Evolutionary conservation across 2,113 vertebrate genomes (phyloP), one percentile per base, ranked within the genome.

Genomic region (Callionymus lyra): DNA sequence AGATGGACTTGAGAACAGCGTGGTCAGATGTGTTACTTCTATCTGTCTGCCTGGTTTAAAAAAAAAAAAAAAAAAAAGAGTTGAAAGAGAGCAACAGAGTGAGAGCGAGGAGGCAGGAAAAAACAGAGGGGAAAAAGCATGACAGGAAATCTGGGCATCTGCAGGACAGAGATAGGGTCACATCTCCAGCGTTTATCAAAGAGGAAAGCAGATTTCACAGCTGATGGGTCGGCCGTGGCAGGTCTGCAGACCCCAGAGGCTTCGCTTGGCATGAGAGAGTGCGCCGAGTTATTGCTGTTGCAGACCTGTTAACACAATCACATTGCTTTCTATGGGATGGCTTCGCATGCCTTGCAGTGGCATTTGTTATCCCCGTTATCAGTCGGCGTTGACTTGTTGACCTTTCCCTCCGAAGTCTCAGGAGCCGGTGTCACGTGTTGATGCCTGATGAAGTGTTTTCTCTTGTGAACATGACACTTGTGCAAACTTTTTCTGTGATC

Each of bases 121-220:
- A 76, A 67, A 65, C 60, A 56, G 47, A 59, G 53, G 49, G 56
- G 46, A 37, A 71, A 70, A 68, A 65, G 65, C 70, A 68, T 79
- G 68, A 79, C 70, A 79, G 80, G 80, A 77, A 82, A 83, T 84
- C 80, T 81, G 68, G 72, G 69, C 77, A 82, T 84, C 84, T 84
- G 80, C 69, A 61, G 76, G 69, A 73, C 74, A 74, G 74, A 82
- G 84, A 86, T 83, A 83, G 80, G 80, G 77, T 82, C 84, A 81
- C 70, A 79, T 81, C 77, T 84, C 53, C 12, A 66, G 48, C 56
- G 68, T 77, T 85, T 81, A 82, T 83, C 81, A 72, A 77, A 74
- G 74, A 75, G 76, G 71, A 74, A 74, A 82, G 78, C 78, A 82
- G 77, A 84, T 83, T 80, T 82, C 77, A 80, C 82, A 81, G 80